These are phyloP conservation scores for Hemicrepidius hirtus DNA, from an alignment of 2,888 invertebrate genomes.

Conservation along the genomic window DNA sequence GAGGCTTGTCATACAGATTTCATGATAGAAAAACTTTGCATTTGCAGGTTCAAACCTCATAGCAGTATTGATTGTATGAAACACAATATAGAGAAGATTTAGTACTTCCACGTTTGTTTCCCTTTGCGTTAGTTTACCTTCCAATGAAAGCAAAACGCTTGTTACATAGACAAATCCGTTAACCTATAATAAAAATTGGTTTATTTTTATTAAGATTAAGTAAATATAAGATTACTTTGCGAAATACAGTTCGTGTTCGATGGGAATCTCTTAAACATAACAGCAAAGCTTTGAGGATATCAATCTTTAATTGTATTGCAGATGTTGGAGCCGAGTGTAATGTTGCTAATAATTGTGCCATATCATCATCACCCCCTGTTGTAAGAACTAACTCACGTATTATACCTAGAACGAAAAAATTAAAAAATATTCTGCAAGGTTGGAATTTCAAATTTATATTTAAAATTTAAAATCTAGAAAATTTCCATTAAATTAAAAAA, in stretches of 20 bases:
- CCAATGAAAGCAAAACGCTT: conserved; percentile 93
- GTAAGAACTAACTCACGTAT: conserved; percentile 92
- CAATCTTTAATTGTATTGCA: conserved; percentile 89
- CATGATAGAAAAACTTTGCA: conserved; percentile 97
- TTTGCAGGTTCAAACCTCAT: conserved; percentile 99
- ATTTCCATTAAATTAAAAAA: no score
- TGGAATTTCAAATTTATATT: neutral
- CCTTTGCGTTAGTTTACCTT: conserved; percentile 82
- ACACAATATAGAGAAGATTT: conserved; percentile 88
- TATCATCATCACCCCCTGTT: conserved; percentile 96
- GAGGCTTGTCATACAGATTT: conserved; percentile 95
- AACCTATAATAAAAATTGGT: conserved; percentile 72
- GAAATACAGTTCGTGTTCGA: conserved; percentile 95
- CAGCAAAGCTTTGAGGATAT: conserved; percentile 91
- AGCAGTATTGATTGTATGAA: conserved; percentile 95
- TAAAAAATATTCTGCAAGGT: neutral
- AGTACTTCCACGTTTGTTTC: conserved; percentile 78
- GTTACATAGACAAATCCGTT: conserved; percentile 99
- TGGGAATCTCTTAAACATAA: conserved; percentile 96
- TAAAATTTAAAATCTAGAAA: no score
- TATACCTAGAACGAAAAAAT: conserved; percentile 77
- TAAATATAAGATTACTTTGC: conserved; percentile 79
- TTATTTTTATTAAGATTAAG: conserved; percentile 10
- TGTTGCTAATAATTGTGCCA: conserved; percentile 92
- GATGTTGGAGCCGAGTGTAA: conserved; percentile 92